phyloP scores from a whole-genome alignment of 2,888 invertebrate species.

The Serripes groenlandicus region DNA sequence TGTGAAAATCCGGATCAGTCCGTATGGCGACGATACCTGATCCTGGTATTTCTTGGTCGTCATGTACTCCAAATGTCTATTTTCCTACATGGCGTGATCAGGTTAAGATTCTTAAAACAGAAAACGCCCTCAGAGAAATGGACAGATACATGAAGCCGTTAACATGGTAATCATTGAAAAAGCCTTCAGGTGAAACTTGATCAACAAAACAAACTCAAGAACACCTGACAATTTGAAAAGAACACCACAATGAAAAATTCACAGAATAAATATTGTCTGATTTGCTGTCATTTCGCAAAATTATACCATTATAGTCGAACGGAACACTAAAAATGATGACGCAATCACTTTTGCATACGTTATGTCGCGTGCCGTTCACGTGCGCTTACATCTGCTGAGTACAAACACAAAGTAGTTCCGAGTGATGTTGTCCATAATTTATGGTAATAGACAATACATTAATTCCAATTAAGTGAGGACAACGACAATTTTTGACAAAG shows the following conservation, averaged over 20 bases:
- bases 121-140: too few relatives aligned
- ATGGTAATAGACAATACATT: conserved; percentile 15
- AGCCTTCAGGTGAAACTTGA: background rate
- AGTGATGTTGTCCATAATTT: conserved; percentile 26
- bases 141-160: too few relatives aligned
- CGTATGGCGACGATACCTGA: too few relatives aligned
- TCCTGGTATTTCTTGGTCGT: too few relatives aligned
- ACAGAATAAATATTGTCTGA: conserved; percentile 6
- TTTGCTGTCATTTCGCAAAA: conserved; percentile 32
- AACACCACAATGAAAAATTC: background rate
- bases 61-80: too few relatives aligned
- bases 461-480: conserved; percentile 19
- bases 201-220: background rate
- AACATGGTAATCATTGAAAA: too few relatives aligned
- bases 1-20: too few relatives aligned
- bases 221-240: background rate
- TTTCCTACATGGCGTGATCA: too few relatives aligned
- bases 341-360: conserved; percentile 54
- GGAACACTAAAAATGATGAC: conserved; percentile 56
- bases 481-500: conserved; percentile 17
- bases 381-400: conserved; percentile 61
- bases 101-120: too few relatives aligned
- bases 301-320: conserved; percentile 50
- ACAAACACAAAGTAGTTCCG: conserved; percentile 55
- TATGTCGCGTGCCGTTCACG: conserved; percentile 51